A percentile compares a stretch with the other conserved stretches of the same genome.
These are phyloP conservation scores for Jacana jacana DNA, from an alignment of 2,113 vertebrate species.

Conservation along the genomic window DNA sequence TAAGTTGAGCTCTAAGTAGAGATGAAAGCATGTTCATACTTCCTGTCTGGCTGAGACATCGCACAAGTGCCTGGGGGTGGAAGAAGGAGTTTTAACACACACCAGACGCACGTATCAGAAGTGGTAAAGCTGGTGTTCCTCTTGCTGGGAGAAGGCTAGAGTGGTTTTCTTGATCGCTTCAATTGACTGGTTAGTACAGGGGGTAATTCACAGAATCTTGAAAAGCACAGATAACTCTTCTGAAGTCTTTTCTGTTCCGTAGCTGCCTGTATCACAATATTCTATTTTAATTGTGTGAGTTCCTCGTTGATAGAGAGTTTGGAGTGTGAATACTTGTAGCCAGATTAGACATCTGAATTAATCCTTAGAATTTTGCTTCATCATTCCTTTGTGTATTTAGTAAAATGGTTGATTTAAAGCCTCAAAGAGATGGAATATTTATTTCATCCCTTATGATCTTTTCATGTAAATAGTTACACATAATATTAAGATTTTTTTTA, in stretches of 20 bases:
- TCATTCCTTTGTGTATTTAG: neutral
- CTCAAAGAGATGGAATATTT: neutral
- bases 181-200: neutral
- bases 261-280: neutral
- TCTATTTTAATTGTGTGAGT: neutral
- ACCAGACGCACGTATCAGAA: neutral
- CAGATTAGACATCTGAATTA: neutral
- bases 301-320: neutral
- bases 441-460: neutral
- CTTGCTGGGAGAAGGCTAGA: neutral
- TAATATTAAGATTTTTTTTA: neutral
- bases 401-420: neutral
- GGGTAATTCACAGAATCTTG: neutral
- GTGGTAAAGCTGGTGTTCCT: neutral
- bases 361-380: neutral
- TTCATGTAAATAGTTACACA: neutral
- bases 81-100: constrained; percentile 25
- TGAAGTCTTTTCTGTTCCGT: neutral
- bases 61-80: constrained; percentile 3
- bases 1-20: constrained; percentile 9
- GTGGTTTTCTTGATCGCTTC: neutral
- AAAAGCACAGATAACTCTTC: neutral
- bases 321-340: neutral
- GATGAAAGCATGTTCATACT: constrained; percentile 17
- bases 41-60: constrained; percentile 49